A percentile compares a stretch with the other conserved stretches of the same genome.
Evolutionary conservation across 64 coral and sea anemone species (phyloP).

Genomic region (Porites lutea): DNA sequence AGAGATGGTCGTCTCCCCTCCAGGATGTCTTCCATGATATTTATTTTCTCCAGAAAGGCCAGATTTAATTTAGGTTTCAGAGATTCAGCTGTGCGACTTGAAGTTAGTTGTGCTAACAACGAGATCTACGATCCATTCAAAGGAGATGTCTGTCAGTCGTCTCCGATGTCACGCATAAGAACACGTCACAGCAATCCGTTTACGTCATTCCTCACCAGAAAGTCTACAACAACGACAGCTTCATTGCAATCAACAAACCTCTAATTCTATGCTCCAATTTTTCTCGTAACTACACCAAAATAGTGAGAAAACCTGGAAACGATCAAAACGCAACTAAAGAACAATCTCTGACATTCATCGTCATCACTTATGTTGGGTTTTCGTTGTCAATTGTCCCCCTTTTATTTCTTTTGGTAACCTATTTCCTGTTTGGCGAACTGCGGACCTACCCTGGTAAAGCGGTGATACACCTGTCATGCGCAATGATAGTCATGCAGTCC

Average conservation of each 20-base stretch:
- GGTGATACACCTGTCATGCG: not conserved
- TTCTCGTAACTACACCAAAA: not conserved
- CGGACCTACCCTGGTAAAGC: slow-evolving; percentile 3
- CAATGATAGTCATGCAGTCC: not conserved
- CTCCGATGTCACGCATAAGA: no score
- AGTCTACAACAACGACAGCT: not conserved
- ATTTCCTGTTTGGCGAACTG: not conserved
- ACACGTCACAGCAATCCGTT: not conserved
- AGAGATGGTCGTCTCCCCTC: no score
- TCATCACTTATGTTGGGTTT: not conserved
- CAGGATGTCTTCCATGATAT: not conserved
- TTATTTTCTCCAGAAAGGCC: not conserved
- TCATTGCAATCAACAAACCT: not conserved
- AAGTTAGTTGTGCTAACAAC: not conserved
- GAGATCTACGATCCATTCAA: not conserved
- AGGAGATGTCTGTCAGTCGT: not conserved
- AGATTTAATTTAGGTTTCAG: no score
- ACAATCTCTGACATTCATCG: not conserved
- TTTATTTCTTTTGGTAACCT: not conserved
- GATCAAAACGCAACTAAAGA: not conserved
- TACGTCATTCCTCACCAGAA: not conserved
- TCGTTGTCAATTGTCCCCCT: not conserved
- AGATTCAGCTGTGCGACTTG: not conserved
- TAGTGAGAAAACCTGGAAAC: not conserved
- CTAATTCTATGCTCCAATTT: not conserved